These are phyloP conservation scores for Coendou prehensilis DNA, from an alignment of 2,797 vertebrate genomes.

Conservation along the genomic window DNA sequence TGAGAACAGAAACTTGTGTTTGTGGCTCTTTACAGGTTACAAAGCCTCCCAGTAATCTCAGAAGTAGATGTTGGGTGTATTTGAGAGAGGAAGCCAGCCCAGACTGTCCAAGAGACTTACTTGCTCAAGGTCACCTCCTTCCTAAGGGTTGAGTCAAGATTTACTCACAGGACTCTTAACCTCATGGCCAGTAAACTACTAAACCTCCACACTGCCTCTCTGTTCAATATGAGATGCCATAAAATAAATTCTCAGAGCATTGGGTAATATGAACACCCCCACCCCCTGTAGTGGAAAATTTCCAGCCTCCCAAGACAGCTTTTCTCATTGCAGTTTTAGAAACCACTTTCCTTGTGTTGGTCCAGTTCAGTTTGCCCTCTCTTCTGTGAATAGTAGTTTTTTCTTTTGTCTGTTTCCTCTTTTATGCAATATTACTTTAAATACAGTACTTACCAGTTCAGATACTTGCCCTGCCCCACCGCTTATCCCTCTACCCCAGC, in stretches of 20 bases:
- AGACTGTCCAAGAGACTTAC: neutral
- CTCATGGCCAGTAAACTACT: neutral
- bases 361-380: conserved; percentile 16
- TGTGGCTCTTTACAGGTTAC: neutral
- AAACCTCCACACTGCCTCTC: neutral
- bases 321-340: conserved; percentile 17
- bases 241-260: neutral
- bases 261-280: neutral
- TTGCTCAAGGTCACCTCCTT: neutral
- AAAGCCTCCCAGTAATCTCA: neutral
- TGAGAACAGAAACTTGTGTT: neutral
- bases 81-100: neutral
- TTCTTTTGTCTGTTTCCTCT: neutral
- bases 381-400: neutral
- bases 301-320: neutral
- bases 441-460: neutral
- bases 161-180: neutral
- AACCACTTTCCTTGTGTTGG: neutral
- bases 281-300: conserved; percentile 1
- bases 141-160: conserved; percentile 3
- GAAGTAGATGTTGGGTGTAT: neutral
- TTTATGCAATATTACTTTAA: neutral
- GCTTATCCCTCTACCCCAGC: neutral
- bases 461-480: neutral
- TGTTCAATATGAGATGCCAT: conserved; percentile 20